These are phyloP conservation scores for Hypolimnas misippus DNA, from an alignment of 2,888 invertebrate species.

Conservation along the genomic window DNA sequence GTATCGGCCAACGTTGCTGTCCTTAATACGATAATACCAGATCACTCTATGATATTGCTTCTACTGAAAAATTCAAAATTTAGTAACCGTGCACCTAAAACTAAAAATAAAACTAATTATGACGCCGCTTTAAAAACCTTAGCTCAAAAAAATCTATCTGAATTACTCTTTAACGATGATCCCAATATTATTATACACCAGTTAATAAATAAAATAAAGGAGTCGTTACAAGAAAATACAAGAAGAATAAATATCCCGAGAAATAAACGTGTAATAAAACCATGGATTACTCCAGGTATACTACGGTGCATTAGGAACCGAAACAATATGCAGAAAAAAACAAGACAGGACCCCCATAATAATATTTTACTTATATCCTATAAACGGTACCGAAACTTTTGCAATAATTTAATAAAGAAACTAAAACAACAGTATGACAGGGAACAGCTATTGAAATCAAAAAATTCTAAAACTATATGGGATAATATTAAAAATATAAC, in stretches of 20 bases:
- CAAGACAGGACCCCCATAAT: too few species aligned
- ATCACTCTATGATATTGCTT: conserved; percentile 21
- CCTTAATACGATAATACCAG: conserved; percentile 27
- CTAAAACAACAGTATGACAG: background rate
- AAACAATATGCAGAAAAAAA: too few species aligned
- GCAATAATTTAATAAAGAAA: too few species aligned
- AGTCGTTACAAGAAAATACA: conserved; percentile 15
- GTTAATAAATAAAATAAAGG: conserved; percentile 12
- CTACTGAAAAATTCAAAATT: background rate
- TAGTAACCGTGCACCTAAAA: background rate
- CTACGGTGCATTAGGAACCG: conserved; percentile 14
- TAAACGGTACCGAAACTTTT: too few species aligned
- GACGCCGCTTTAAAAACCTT: conserved; percentile 7
- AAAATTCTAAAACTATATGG: too few species aligned
- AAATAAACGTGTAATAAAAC: conserved; percentile 6
- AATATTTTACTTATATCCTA: background rate
- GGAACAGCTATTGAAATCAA: too few species aligned
- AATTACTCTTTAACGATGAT: background rate
- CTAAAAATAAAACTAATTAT: conserved; percentile 3
- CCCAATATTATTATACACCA: conserved; percentile 4
- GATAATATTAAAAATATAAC: too few species aligned
- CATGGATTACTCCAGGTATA: conserved; percentile 3
- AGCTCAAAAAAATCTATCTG: conserved; percentile 1
- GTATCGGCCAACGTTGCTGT: conserved; percentile 17
- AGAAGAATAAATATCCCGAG: conserved; percentile 3